Conservation (phyloP, 2,888 invertebrate genomes). For the Alloplasta piceator region DNA sequence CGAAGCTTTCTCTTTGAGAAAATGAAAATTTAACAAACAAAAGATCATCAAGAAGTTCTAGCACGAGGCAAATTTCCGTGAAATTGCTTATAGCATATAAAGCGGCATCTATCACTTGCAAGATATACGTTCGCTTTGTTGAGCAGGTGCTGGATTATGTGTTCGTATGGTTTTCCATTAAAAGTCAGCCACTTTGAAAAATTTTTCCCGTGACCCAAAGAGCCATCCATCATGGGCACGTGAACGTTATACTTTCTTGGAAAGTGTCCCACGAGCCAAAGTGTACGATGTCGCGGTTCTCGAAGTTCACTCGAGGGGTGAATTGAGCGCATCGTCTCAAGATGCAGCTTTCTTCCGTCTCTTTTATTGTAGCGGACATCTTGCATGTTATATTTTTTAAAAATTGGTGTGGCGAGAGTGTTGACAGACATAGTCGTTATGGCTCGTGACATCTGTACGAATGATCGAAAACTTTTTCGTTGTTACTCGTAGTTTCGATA, state of each 20-base stretch:
- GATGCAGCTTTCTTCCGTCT: slow-evolving; percentile 12
- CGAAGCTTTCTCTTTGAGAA: too few species aligned
- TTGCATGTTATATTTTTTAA: slow-evolving; percentile 6
- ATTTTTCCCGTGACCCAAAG: slow-evolving; percentile 47
- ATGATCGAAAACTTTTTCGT: slow-evolving; percentile 12
- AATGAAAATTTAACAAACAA: too few species aligned
- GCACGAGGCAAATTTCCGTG: too few species aligned
- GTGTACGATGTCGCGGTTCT: not conserved
- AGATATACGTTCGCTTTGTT: not conserved
- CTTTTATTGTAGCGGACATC: slow-evolving; percentile 7
- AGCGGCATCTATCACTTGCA: not conserved
- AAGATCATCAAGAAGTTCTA: too few species aligned
- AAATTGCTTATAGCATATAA: too few species aligned
- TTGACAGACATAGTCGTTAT: slow-evolving; percentile 35
- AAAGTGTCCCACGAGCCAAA: not conserved
- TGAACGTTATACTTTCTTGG: slow-evolving; percentile 32
- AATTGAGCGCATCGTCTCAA: slow-evolving; percentile 33
- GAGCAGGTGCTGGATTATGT: slow-evolving; percentile 35
- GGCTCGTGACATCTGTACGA: slow-evolving; percentile 8
- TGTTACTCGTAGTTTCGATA: not conserved
- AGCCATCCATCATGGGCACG: slow-evolving; percentile 57
- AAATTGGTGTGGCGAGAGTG: not conserved
- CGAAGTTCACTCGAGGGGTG: slow-evolving; percentile 14
- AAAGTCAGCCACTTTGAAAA: slow-evolving; percentile 61
- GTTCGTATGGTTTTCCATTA: slow-evolving; percentile 60